A percentile compares a stretch with the other conserved stretches of the same genome.
Evolutionary conservation across 1,140 invertebrate species (phyloP).

Genomic region (Tribolium castaneum): DNA sequence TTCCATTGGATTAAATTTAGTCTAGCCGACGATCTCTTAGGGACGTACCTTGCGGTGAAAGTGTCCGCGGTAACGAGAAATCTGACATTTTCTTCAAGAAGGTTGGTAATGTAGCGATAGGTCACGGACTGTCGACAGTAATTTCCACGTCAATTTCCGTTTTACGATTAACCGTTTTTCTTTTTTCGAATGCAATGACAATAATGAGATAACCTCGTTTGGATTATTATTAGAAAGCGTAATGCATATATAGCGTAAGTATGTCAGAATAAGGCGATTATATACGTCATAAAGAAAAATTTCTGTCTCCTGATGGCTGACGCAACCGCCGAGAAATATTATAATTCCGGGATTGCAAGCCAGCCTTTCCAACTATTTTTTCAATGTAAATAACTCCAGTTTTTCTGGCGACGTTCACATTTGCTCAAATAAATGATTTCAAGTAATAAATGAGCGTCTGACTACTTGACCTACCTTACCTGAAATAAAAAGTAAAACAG

Average conservation of each 20-base stretch:
- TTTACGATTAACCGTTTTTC: slow-evolving; percentile 26
- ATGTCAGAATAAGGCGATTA: slow-evolving; percentile 11
- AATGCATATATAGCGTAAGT: neutral
- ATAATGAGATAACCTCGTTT: slow-evolving; percentile 27
- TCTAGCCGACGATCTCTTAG: neutral
- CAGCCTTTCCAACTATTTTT: neutral
- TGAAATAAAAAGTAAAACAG: slow-evolving; percentile 19
- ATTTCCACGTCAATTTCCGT: slow-evolving; percentile 26
- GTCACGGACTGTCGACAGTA: slow-evolving; percentile 14
- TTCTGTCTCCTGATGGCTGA: neutral
- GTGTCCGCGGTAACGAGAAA: neutral
- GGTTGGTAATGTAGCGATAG: neutral
- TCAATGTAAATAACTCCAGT: no score
- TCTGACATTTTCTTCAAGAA: slow-evolving; percentile 15
- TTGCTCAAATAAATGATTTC: neutral
- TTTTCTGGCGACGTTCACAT: no score
- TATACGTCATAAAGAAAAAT: neutral
- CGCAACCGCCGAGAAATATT: neutral
- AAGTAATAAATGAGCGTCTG: neutral
- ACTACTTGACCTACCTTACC: slow-evolving; percentile 31
- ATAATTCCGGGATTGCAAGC: neutral
- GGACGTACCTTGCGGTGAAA: slow-evolving; percentile 10
- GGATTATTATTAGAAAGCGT: slow-evolving; percentile 30
- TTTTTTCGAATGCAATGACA: slow-evolving; percentile 11
- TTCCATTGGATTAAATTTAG: neutral